Evolutionary conservation across 2,888 invertebrate species (phyloP).

Genomic region (Hypsopygia costalis): DNA sequence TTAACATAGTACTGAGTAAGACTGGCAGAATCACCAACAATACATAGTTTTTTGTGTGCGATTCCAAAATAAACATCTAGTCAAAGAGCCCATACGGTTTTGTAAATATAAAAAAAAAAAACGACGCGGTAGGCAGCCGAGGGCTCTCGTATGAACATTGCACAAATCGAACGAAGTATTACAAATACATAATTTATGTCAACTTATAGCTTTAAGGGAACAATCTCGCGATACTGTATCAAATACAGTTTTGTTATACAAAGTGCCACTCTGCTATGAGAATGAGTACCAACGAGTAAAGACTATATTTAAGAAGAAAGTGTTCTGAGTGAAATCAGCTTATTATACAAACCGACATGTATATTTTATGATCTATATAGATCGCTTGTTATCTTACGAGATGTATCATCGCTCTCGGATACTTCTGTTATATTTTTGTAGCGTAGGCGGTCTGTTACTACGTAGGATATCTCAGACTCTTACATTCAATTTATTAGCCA

Average conservation of each 20-base stretch:
- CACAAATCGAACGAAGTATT: constrained; percentile 65
- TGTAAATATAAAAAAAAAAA: constrained; percentile 24
- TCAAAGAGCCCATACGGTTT: constrained; percentile 41
- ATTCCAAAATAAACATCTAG: constrained; percentile 48
- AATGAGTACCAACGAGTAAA: constrained; percentile 17
- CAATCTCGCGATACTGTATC: constrained; percentile 65
- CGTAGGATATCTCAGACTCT: too few species aligned
- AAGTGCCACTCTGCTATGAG: constrained; percentile 60
- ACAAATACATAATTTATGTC: constrained; percentile 70
- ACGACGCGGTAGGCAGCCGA: constrained; percentile 30
- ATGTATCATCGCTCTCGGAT: neutral
- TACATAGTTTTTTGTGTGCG: constrained; percentile 29
- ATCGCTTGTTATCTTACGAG: constrained; percentile 1
- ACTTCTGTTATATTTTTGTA: neutral
- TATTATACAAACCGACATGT: constrained; percentile 1
- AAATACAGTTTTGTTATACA: constrained; percentile 52
- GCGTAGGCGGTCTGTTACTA: neutral
- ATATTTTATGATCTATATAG: neutral
- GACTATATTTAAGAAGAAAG: constrained; percentile 8
- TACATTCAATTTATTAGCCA: too few species aligned
- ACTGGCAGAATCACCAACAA: too few species aligned
- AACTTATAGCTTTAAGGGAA: constrained; percentile 68
- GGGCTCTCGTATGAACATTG: constrained; percentile 39
- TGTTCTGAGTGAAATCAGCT: neutral
- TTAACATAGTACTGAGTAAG: too few species aligned